Evolutionary conservation across 2,113 vertebrate species (phyloP).

Genomic region (Cichladusa arquata): DNA sequence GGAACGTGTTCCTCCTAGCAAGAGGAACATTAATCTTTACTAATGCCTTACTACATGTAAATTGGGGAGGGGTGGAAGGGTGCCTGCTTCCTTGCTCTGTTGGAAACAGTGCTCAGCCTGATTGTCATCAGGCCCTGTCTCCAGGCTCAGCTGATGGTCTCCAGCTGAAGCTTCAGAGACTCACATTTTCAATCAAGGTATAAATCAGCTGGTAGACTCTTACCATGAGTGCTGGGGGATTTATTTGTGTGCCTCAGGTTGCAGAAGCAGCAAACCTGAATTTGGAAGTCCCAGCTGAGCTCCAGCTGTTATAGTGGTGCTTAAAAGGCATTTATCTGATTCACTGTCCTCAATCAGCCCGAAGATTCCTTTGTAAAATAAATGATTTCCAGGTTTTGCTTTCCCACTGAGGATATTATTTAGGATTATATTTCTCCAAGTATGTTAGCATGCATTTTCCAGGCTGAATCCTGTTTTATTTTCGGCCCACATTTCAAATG

Average conservation of each 20-base stretch:
- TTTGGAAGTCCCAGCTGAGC: constrained; percentile 21
- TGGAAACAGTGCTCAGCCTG: background rate
- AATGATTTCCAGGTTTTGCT: constrained; percentile 38
- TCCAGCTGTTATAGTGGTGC: background rate
- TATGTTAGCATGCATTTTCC: constrained; percentile 27
- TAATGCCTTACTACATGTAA: background rate
- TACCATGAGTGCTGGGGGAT: background rate
- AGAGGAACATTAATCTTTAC: background rate
- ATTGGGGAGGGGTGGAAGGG: background rate
- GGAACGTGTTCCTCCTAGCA: no score
- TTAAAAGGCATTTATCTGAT: constrained; percentile 22
- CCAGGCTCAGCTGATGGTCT: background rate
- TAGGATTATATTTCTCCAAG: constrained; percentile 34
- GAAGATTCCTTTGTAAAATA: constrained; percentile 30
- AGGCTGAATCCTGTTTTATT: constrained; percentile 45
- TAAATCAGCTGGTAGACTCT: constrained; percentile 15
- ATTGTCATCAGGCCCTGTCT: accelerated
- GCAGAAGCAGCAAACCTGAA: background rate
- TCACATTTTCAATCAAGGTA: background rate
- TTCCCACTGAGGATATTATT: constrained; percentile 43
- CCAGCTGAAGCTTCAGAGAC: background rate
- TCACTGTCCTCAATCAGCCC: background rate
- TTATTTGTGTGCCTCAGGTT: constrained; percentile 3
- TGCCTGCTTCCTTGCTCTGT: background rate
- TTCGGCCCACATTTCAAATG: background rate